These are phyloP conservation scores for Mastacembelus armatus DNA, from an alignment of 2,797 vertebrate genomes.

Conservation along the genomic window DNA sequence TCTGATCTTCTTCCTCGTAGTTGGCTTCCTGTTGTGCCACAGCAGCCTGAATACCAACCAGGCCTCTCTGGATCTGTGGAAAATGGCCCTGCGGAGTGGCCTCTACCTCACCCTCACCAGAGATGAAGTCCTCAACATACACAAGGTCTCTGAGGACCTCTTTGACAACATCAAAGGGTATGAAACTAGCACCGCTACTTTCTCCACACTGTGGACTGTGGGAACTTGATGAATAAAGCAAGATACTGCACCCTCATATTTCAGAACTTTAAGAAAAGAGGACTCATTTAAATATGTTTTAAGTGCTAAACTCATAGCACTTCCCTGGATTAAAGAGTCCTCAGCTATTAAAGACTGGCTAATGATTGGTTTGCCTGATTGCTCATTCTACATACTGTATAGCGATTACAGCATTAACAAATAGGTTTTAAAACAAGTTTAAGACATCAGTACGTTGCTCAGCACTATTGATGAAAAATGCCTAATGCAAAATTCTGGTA, in stretches of 20 bases:
- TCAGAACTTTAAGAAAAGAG: not conserved
- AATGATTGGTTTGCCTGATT: not conserved
- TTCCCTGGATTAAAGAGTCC: not conserved
- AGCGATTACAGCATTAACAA: no score
- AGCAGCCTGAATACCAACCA: constrained; percentile 84
- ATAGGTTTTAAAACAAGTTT: no score
- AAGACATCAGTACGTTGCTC: no score
- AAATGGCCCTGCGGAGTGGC: constrained; percentile 88
- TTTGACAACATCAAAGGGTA: constrained; percentile 91
- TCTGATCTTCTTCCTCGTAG: constrained; percentile 69
- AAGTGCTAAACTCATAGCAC: not conserved
- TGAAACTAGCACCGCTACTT: not conserved
- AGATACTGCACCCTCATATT: not conserved
- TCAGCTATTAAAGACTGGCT: not conserved
- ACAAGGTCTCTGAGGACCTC: constrained; percentile 92
- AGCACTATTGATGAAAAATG: no score
- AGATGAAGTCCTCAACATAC: constrained; percentile 89
- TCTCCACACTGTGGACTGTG: not conserved
- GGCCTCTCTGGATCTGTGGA: constrained; percentile 90
- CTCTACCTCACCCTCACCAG: constrained; percentile 88
- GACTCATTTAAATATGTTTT: constrained; percentile 4
- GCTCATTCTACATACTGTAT: no score
- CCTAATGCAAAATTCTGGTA: no score
- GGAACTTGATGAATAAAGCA: not conserved
- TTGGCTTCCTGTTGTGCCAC: constrained; percentile 94